Conservation (phyloP, 2,797 vertebrate genomes). For the Hydrocynus forskahlii region DNA sequence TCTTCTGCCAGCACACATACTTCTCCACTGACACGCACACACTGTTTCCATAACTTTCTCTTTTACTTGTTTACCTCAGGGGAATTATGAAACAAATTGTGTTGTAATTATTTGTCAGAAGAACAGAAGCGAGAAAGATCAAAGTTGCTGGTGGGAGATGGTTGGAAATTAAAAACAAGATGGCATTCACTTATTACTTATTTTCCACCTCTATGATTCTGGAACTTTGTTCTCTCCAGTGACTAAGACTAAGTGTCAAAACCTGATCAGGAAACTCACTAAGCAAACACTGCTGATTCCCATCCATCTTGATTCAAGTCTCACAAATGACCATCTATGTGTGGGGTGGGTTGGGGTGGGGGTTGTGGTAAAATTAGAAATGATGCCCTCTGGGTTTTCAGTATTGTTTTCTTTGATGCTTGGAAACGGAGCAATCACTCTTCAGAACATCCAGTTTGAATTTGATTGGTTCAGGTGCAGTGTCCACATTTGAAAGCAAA, state of each 20-base stretch:
- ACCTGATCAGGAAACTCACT: neutral
- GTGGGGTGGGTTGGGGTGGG: neutral
- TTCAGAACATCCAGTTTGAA: neutral
- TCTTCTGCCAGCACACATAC: neutral
- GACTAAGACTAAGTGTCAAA: neutral
- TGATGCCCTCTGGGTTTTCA: neutral
- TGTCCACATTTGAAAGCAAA: neutral
- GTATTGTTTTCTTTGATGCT: neutral
- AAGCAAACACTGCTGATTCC: neutral
- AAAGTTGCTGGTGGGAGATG: neutral
- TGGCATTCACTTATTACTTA: neutral
- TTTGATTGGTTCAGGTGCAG: neutral
- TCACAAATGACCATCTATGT: neutral
- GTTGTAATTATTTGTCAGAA: neutral
- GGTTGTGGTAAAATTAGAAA: neutral
- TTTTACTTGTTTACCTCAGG: constrained; percentile 2
- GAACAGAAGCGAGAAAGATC: neutral
- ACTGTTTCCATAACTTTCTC: neutral
- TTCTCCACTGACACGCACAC: neutral
- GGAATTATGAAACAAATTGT: neutral
- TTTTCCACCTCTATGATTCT: neutral
- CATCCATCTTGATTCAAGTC: neutral
- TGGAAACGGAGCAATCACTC: neutral
- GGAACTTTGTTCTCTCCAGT: constrained; percentile 13
- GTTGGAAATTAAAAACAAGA: neutral